Evolutionary conservation across 2,113 vertebrate genomes (phyloP).

Genomic region (Cryptotis parvus): DNA sequence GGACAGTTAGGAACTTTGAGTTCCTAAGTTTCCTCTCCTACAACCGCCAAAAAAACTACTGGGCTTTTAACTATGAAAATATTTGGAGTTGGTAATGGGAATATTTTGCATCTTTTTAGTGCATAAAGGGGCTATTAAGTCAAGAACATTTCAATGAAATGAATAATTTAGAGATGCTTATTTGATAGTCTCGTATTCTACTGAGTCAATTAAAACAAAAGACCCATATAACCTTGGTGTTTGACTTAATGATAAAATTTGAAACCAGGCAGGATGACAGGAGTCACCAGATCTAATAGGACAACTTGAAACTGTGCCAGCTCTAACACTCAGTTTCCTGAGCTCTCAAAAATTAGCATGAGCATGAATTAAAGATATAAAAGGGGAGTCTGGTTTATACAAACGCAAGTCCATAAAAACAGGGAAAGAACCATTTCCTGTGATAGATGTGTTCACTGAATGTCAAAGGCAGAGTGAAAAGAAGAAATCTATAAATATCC

Average conservation of each 20-base stretch:
- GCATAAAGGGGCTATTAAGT: constrained; percentile 22
- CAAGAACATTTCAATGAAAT: constrained; percentile 62
- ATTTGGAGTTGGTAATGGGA: constrained; percentile 6
- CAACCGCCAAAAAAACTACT: too few species aligned
- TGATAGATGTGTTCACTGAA: constrained; percentile 70
- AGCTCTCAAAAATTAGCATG: constrained; percentile 57
- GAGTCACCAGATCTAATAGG: constrained; percentile 25
- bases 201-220: background rate
- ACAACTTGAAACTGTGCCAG: constrained; percentile 44
- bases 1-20: too few species aligned
- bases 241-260: constrained; percentile 59
- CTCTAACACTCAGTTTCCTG: constrained; percentile 27
- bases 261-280: constrained; percentile 17
- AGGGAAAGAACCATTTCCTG: constrained; percentile 49
- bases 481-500: constrained; percentile 58
- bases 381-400: constrained; percentile 59
- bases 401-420: constrained; percentile 62
- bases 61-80: constrained; percentile 47
- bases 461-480: constrained; percentile 47
- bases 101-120: constrained; percentile 50
- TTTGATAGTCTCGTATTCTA: constrained; percentile 66
- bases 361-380: constrained; percentile 61
- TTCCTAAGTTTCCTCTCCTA: too few species aligned
- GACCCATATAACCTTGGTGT: background rate
- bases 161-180: constrained; percentile 52